phyloP scores from a whole-genome alignment of 2,113 vertebrate genomes.

The Taurulus bubalis region DNA sequence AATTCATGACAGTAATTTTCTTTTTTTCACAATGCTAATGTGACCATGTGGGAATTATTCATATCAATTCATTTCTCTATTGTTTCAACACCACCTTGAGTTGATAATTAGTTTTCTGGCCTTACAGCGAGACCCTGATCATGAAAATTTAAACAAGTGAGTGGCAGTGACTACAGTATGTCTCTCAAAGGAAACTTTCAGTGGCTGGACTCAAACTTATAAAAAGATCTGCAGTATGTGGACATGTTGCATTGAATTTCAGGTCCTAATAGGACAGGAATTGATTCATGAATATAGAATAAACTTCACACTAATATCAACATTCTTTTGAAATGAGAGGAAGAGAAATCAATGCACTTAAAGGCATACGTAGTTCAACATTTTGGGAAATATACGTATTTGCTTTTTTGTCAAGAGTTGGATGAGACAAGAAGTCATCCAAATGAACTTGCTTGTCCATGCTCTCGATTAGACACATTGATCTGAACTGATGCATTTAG shows the following conservation, averaged over 20 bases:
- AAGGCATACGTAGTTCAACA: not conserved
- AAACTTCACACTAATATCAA: not conserved
- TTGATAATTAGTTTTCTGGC: conserved; percentile 56
- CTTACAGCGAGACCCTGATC: conserved; percentile 32
- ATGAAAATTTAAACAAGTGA: conserved; percentile 38
- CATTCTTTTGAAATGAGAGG: not conserved
- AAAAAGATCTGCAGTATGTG: conserved; percentile 1
- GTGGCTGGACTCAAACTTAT: conserved; percentile 9
- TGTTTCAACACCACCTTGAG: conserved; percentile 37
- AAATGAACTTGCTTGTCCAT: not conserved
- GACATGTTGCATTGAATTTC: conserved; percentile 13
- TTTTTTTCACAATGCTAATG: conserved; percentile 21
- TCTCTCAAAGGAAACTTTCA: conserved; percentile 28
- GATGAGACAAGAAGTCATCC: not conserved
- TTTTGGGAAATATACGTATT: not conserved
- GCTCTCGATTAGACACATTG: no score
- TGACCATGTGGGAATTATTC: conserved; percentile 29
- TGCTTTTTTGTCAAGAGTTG: not conserved
- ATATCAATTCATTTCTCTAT: conserved; percentile 39
- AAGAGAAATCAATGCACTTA: not conserved
- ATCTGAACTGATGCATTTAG: not conserved
- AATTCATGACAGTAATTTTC: conserved; percentile 26
- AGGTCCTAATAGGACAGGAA: not conserved
- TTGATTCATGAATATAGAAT: not conserved
- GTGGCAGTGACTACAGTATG: not conserved